phyloP scores from a whole-genome alignment of 2,888 invertebrate species.

The Pyralis farinalis region DNA sequence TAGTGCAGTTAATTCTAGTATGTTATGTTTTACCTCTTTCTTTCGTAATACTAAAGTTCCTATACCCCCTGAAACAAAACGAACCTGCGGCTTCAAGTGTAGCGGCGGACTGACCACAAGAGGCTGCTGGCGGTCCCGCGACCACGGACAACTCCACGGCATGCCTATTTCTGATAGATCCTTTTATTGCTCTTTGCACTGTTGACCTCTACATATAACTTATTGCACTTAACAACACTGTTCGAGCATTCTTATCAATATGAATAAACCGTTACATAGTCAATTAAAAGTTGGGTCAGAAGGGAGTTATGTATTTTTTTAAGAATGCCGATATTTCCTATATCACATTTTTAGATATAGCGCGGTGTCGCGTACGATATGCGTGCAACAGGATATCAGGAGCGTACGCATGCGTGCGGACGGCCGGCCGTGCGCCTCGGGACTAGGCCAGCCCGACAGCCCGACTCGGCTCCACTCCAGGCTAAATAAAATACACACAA shows the following conservation, averaged over 20 bases:
- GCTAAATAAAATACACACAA: conserved; percentile 13
- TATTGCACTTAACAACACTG: conserved; percentile 21
- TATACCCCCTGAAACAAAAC: too few species aligned
- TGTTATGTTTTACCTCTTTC: too few species aligned
- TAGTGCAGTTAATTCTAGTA: too few species aligned
- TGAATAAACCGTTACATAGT: too few species aligned
- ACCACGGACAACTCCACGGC: conserved; percentile 76
- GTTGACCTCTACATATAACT: conserved; percentile 37
- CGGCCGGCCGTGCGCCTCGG: conserved; percentile 50
- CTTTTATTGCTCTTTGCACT: conserved; percentile 36
- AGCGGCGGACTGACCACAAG: conserved; percentile 54
- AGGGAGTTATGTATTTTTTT: neutral
- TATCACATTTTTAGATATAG: neutral
- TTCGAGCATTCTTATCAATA: too few species aligned
- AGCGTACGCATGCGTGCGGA: conserved; percentile 55
- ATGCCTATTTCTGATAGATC: conserved; percentile 24
- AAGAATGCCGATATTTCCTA: neutral
- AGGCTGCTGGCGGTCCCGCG: conserved; percentile 56
- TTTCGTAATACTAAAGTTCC: too few species aligned
- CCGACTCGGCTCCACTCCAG: conserved; percentile 10
- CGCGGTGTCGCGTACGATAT: conserved; percentile 20
- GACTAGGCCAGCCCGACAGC: conserved; percentile 39
- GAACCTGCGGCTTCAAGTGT: conserved; percentile 57
- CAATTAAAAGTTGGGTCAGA: neutral
- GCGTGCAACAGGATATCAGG: conserved; percentile 49